These are phyloP conservation scores for Stomatorhinus walkeri DNA, from an alignment of 2,797 vertebrate species.

Conservation along the genomic window DNA sequence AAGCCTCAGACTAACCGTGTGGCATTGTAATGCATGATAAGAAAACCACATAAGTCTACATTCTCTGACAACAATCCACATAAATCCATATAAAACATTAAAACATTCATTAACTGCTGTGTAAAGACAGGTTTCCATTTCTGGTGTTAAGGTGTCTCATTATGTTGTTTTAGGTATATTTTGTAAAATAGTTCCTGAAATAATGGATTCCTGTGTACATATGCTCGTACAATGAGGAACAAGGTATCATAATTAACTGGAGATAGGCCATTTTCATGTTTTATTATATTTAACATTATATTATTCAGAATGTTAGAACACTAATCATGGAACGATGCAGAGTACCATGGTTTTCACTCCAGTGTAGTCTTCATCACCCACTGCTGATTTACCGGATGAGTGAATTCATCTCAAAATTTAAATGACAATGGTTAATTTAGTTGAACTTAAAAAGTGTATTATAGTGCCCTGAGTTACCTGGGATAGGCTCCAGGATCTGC, in stretches of 20 bases:
- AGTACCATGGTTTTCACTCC: neutral
- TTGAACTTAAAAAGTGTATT: neutral
- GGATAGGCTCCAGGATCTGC: neutral
- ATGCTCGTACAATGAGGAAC: neutral
- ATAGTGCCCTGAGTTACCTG: neutral
- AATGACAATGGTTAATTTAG: neutral
- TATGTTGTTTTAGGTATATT: no score
- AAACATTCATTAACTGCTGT: no score
- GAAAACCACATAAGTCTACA: no score
- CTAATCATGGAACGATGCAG: neutral
- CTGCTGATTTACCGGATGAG: neutral
- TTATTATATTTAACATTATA: neutral
- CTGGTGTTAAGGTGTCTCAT: no score
- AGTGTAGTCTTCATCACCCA: neutral
- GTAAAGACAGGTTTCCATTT: no score
- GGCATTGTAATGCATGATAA: no score
- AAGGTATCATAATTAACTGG: neutral
- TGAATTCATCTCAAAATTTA: neutral
- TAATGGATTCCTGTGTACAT: neutral
- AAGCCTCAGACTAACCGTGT: no score
- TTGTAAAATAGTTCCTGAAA: neutral
- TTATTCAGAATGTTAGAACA: neutral
- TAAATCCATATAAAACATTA: no score
- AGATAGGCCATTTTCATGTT: neutral
- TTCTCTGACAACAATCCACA: no score